Conservation (phyloP, 2,888 invertebrate genomes). For the Oxyteleia sp. region DNA sequence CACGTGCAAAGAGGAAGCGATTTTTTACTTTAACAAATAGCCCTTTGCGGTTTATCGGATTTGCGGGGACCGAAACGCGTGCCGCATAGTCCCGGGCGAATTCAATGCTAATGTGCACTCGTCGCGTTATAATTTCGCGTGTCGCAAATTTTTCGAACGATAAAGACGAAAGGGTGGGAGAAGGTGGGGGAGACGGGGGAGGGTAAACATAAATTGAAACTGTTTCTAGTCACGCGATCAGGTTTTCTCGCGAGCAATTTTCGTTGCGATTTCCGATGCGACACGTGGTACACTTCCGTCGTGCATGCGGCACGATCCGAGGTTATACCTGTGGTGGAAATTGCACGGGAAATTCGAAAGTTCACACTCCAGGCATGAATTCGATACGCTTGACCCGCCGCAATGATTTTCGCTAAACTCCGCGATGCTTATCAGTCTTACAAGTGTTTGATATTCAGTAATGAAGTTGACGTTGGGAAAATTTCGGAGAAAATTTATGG, state of each 20-base stretch:
- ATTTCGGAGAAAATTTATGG: background rate
- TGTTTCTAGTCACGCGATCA: slow-evolving; percentile 60
- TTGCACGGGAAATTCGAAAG: slow-evolving; percentile 87
- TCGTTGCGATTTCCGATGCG: slow-evolving; percentile 83
- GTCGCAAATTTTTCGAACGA: slow-evolving; percentile 63
- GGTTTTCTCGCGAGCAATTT: slow-evolving; percentile 81
- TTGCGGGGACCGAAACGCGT: slow-evolving; percentile 58
- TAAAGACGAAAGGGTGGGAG: slow-evolving; percentile 34
- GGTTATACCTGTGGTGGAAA: slow-evolving; percentile 82
- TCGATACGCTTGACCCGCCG: slow-evolving; percentile 77
- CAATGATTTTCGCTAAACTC: slow-evolving; percentile 61
- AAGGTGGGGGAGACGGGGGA: too few species aligned
- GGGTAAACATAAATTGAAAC: slow-evolving; percentile 58
- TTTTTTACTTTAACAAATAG: slow-evolving; percentile 86
- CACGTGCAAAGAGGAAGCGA: slow-evolving; percentile 81
- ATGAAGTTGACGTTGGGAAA: slow-evolving; percentile 37
- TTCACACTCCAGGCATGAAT: slow-evolving; percentile 82
- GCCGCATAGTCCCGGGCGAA: slow-evolving; percentile 30
- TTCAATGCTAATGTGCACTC: slow-evolving; percentile 37
- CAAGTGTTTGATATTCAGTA: slow-evolving; percentile 53
- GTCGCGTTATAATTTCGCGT: slow-evolving; percentile 34
- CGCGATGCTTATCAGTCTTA: slow-evolving; percentile 63
- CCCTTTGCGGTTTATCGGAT: slow-evolving; percentile 85
- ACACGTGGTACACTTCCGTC: slow-evolving; percentile 81
- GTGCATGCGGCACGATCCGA: slow-evolving; percentile 79